phyloP scores from a whole-genome alignment of 2,888 invertebrate genomes.

The Acrobasis suavella region DNA sequence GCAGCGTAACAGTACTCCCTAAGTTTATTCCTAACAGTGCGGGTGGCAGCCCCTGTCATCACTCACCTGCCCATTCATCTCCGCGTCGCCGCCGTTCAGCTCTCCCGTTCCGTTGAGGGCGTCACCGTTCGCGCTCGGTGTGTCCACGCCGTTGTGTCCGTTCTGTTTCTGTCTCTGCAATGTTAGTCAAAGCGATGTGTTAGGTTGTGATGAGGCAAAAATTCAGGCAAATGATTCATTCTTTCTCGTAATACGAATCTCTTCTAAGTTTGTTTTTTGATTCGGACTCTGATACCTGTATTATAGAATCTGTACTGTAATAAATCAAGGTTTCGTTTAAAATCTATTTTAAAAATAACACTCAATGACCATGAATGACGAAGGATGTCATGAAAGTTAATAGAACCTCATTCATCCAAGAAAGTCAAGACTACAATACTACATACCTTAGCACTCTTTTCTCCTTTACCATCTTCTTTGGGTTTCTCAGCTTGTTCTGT shows the following conservation, averaged over 20 bases:
- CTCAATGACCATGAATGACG: neutral
- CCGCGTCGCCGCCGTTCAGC: slow-evolving; percentile 40
- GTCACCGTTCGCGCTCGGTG: slow-evolving; percentile 36
- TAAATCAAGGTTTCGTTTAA: too few relatives aligned
- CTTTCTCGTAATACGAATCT: too few relatives aligned
- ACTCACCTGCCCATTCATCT: slow-evolving; percentile 57
- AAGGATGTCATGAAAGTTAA: neutral
- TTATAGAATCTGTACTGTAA: too few relatives aligned
- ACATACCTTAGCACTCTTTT: slow-evolving; percentile 57
- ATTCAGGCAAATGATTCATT: neutral
- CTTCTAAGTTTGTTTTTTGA: too few relatives aligned
- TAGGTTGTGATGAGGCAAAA: slow-evolving; percentile 2
- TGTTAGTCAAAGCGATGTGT: slow-evolving; percentile 22
- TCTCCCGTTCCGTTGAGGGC: slow-evolving; percentile 33
- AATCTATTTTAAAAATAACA: too few relatives aligned
- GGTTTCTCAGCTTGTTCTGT: slow-evolving; percentile 33
- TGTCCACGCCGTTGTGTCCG: slow-evolving; percentile 36
- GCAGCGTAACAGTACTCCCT: too few relatives aligned
- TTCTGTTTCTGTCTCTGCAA: slow-evolving; percentile 56
- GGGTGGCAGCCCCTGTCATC: slow-evolving; percentile 33
- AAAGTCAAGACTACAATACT: slow-evolving; percentile 19
- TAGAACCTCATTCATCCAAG: slow-evolving; percentile 11
- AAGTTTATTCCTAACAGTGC: neutral
- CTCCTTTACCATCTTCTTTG: slow-evolving; percentile 47
- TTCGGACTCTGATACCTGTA: too few relatives aligned